Base-by-base conservation (phyloP, 2,797 vertebrate species). In the Gymnoscopelus microlampas region DNA sequence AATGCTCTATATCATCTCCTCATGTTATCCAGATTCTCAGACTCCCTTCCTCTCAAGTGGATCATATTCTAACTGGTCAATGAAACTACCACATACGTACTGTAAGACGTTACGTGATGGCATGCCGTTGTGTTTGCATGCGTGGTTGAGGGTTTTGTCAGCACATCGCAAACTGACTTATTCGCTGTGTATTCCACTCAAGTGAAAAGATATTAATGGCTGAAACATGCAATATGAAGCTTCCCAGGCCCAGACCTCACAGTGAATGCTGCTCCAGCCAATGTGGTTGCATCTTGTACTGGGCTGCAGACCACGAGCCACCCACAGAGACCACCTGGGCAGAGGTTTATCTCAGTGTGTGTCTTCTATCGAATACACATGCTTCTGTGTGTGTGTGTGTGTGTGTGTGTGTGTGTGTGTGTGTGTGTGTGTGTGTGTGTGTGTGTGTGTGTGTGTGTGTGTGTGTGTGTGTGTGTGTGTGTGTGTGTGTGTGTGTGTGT, bases 311-410 rank as follows among this genome's bases (percentile, higher is more conserved):
- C 47, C 63, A 3, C 68, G 64, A 73, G 73, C 79, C 74, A 3
- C 63, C 73, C 53, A 48, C 0, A 9, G 55, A 80, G 88, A 89
- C 88, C 89, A 85, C 84, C 87, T 87, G 77, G 66, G 59, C 76
- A 68, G 79, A 67, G 64, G 32, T 73, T 78, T 48, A 59, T 48
- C 59, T 14, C 68, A 71, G 61, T 53, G 63, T 69, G 48, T 32
- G 79, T 61, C 56, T 61, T 66, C 48, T 62, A 49, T 60, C 75
- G 66, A 74, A 51, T 23, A 77, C 53, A n/a, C 62, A 35, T 49
- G 8, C 9, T 35, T 64, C 13, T 54, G n/a, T 54, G 26, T 53
- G 29, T 44, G 29, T 53, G 29, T 53, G 3, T 26, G 24, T 60
- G 65, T 79, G 71, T 75, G 80, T 66, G 71, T 50, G 48, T 50